Percentiles rank a stretch among this genome's conserved stretches.
Conservation (phyloP, 2,797 vertebrate species). For the Pogonophryne albipinna region DNA sequence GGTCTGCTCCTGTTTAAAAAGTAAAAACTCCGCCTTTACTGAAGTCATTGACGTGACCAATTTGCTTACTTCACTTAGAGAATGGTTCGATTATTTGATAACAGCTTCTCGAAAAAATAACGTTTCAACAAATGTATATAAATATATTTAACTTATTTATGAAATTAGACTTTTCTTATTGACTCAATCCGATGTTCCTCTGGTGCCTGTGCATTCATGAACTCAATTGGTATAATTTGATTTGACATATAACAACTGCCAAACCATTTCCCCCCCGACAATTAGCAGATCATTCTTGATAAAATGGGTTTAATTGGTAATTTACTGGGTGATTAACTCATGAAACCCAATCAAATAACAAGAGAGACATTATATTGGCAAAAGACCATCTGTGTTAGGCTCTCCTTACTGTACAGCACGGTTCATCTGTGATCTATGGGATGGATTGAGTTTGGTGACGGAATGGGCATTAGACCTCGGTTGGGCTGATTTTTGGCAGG, state of each 20-base stretch:
- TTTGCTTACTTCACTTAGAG: background rate
- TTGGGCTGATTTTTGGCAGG: constrained; percentile 47
- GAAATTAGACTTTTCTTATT: background rate
- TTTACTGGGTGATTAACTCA: constrained; percentile 70
- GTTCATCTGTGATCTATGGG: constrained; percentile 13
- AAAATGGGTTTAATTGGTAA: constrained; percentile 66
- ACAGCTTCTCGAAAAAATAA: background rate
- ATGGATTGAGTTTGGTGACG: constrained; percentile 22
- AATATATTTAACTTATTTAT: no score
- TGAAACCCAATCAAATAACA: constrained; percentile 46
- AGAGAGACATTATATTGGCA: constrained; percentile 32
- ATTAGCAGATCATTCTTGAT: constrained; percentile 61
- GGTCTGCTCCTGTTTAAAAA: constrained; percentile 40
- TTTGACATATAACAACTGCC: constrained; percentile 47
- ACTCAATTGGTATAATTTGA: constrained; percentile 35
- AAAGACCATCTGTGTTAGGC: background rate
- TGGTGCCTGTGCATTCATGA: constrained; percentile 7
- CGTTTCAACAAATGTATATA: no score
- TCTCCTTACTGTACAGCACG: constrained; percentile 6
- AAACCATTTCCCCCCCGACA: constrained; percentile 30
- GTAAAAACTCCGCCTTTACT: background rate
- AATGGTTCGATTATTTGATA: background rate
- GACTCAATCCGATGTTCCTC: background rate
- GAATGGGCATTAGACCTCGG: constrained; percentile 29
- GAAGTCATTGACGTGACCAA: constrained; percentile 9